A percentile compares a stretch with the other conserved stretches of the same genome.
Conservation (phyloP, 1,140 invertebrate genomes). For the Apis laboriosa region DNA sequence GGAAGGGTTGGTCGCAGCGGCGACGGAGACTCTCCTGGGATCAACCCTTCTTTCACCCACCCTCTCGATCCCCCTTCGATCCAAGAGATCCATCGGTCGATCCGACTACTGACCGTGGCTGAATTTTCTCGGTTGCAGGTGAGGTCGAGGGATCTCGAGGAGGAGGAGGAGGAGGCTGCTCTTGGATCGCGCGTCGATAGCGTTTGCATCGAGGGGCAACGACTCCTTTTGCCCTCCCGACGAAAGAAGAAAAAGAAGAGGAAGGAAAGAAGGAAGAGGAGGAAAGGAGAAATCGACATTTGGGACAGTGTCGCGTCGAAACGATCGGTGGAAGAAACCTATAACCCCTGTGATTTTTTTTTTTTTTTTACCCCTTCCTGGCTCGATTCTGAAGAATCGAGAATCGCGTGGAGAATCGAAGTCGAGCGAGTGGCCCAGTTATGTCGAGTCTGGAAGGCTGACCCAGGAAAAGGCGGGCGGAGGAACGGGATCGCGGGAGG, state of each 20-base stretch:
- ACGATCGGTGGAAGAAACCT: no score
- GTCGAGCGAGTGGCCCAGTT: not conserved
- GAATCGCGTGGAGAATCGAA: no score
- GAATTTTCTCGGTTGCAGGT: conserved; percentile 26
- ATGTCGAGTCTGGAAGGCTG: conserved; percentile 42
- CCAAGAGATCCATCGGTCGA: not conserved
- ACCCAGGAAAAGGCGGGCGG: conserved; percentile 2
- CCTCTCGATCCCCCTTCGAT: not conserved
- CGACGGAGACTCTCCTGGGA: conserved; percentile 37
- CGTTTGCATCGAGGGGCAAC: not conserved
- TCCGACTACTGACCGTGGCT: not conserved
- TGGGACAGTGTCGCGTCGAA: no score
- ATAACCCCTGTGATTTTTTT: no score
- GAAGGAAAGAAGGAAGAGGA: no score
- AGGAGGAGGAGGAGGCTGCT: not conserved
- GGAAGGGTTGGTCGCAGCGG: conserved; percentile 31
- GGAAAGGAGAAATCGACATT: no score
- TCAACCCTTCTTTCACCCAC: not conserved
- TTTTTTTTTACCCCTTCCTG: no score
- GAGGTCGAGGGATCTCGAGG: not conserved
- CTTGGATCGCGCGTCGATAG: no score
- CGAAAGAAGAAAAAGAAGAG: no score
- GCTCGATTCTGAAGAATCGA: no score
- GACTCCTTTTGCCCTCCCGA: no score
- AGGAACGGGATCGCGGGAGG: no score